Conservation (phyloP, 2,888 invertebrate genomes). For the Agrochola lota region DNA sequence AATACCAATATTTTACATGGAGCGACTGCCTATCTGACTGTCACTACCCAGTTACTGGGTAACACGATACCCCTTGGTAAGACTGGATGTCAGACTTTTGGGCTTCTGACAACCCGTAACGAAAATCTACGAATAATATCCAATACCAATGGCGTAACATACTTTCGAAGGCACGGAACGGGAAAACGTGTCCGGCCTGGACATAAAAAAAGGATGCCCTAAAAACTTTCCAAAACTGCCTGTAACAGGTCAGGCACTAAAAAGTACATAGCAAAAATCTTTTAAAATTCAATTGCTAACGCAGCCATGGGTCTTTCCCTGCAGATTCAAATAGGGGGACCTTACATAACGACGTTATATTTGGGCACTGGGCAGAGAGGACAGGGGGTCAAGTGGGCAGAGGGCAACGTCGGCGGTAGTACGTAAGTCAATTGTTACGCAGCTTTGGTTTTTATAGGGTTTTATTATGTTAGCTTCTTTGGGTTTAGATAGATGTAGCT, state of each 20-base stretch:
- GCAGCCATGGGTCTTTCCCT: constrained; percentile 30
- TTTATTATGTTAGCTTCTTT: constrained; percentile 6
- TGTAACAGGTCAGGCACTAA: not conserved
- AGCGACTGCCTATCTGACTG: too few relatives aligned
- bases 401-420: constrained; percentile 10
- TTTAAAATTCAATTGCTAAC: constrained; percentile 43
- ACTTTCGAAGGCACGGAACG: too few relatives aligned
- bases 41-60: too few relatives aligned
- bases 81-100: too few relatives aligned
- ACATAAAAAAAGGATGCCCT: not conserved
- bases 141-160: too few relatives aligned
- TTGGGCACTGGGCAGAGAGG: constrained; percentile 42
- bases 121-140: too few relatives aligned
- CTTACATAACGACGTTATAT: constrained; percentile 56
- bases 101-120: too few relatives aligned
- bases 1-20: too few relatives aligned
- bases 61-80: too few relatives aligned
- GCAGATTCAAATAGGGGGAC: constrained; percentile 56
- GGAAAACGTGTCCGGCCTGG: too few relatives aligned
- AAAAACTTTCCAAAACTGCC: not conserved
- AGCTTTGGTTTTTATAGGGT: constrained; percentile 43
- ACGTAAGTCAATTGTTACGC: constrained; percentile 56
- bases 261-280: constrained; percentile 9
- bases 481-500: not conserved
- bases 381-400: constrained; percentile 13